Conservation (phyloP, 2,113 vertebrate genomes). For the Mungos mungo region DNA sequence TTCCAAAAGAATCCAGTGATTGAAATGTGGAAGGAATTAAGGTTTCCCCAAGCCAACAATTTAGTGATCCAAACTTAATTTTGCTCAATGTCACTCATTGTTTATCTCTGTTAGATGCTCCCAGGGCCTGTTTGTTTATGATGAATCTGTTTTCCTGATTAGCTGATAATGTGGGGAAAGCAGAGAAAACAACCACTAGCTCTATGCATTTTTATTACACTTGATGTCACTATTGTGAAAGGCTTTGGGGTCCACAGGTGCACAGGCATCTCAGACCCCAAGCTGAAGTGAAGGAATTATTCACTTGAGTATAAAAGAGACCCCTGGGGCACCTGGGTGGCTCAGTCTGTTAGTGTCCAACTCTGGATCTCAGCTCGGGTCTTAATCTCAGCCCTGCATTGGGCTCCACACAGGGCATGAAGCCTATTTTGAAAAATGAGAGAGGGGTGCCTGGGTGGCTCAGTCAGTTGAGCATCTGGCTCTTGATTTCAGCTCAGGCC, state of each 20-base stretch:
- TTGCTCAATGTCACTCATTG: neutral
- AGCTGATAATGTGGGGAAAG: neutral
- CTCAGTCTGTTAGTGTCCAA: no score
- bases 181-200: neutral
- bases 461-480: no score
- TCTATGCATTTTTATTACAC: neutral
- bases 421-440: no score
- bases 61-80: neutral
- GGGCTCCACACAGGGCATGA: no score
- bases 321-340: no score
- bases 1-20: neutral
- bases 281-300: neutral
- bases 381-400: no score
- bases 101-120: conserved; percentile 11
- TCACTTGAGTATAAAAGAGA: neutral
- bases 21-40: conserved; percentile 34
- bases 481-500: no score
- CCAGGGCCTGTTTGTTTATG: neutral
- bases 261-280: neutral
- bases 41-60: neutral
- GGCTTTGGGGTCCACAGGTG: neutral
- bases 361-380: no score
- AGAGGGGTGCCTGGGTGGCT: no score
- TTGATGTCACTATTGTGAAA: neutral
- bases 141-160: neutral